phyloP scores from a whole-genome alignment of 2,797 vertebrate species.

The Sebastes miniatus region DNA sequence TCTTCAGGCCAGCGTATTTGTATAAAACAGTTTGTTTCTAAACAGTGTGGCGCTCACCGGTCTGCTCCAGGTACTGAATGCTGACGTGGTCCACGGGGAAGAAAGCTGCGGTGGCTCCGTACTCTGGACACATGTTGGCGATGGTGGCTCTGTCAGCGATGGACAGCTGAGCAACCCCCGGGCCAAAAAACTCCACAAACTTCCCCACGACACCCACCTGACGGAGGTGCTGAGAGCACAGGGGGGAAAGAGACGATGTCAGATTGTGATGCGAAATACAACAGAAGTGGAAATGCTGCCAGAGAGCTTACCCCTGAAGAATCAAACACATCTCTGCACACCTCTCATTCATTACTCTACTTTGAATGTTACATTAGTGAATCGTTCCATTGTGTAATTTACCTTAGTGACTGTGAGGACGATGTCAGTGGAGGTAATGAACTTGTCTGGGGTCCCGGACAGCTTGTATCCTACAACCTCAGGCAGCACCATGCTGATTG shows the following conservation, averaged over 20 bases:
- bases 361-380: not conserved
- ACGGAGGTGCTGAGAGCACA: slow-evolving; percentile 79
- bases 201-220: slow-evolving; percentile 96
- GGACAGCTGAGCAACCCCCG: slow-evolving; percentile 92
- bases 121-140: slow-evolving; percentile 99
- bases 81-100: slow-evolving; percentile 95
- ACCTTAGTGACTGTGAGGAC: slow-evolving; percentile 99
- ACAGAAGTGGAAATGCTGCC: not conserved
- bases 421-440: slow-evolving; percentile 97
- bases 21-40: not conserved
- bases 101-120: slow-evolving; percentile 95
- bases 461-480: slow-evolving; percentile 95
- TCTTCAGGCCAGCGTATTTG: not conserved
- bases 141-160: slow-evolving; percentile 98
- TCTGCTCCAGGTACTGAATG: slow-evolving; percentile 92
- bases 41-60: slow-evolving; percentile 78
- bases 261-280: not conserved
- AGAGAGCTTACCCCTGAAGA: not conserved
- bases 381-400: slow-evolving; percentile 13
- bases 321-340: not conserved
- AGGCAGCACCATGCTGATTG: slow-evolving; percentile 98
- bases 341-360: not conserved
- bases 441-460: slow-evolving; percentile 83
- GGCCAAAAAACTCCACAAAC: slow-evolving; percentile 98
- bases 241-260: not conserved